Evolutionary conservation across 53 echinoderm and acorn worm species (phyloP).

Genomic region (Echinometra lucunter): DNA sequence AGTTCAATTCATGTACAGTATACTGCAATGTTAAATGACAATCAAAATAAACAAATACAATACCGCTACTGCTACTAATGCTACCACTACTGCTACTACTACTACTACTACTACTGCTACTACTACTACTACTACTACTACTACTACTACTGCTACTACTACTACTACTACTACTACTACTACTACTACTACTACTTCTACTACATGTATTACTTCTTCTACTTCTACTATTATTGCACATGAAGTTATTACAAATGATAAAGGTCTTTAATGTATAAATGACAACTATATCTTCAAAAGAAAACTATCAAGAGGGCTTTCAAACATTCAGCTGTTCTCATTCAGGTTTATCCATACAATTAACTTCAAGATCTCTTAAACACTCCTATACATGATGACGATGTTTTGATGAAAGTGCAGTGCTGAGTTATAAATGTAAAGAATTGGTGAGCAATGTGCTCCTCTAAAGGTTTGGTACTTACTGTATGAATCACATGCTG

Average conservation of each 20-base stretch:
- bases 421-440: not conserved
- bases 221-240: not conserved
- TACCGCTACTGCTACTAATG: too few species aligned
- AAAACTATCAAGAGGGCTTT: too few species aligned
- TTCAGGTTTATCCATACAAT: too few species aligned
- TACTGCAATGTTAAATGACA: too few species aligned
- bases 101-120: not conserved
- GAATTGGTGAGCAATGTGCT: not conserved
- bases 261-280: too few species aligned
- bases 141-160: not conserved
- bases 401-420: not conserved
- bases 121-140: constrained; percentile 18
- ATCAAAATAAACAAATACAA: too few species aligned
- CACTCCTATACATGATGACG: too few species aligned
- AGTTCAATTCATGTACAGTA: not conserved
- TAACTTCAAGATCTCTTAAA: too few species aligned
- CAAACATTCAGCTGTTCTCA: too few species aligned
- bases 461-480: not conserved
- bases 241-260: not conserved
- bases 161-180: not conserved
- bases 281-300: too few species aligned
- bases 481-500: constrained; percentile 63
- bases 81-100: not conserved
- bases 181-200: constrained; percentile 27
- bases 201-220: not conserved